Conservation (phyloP, 2,797 vertebrate genomes). For the Dryobates pubescens region DNA sequence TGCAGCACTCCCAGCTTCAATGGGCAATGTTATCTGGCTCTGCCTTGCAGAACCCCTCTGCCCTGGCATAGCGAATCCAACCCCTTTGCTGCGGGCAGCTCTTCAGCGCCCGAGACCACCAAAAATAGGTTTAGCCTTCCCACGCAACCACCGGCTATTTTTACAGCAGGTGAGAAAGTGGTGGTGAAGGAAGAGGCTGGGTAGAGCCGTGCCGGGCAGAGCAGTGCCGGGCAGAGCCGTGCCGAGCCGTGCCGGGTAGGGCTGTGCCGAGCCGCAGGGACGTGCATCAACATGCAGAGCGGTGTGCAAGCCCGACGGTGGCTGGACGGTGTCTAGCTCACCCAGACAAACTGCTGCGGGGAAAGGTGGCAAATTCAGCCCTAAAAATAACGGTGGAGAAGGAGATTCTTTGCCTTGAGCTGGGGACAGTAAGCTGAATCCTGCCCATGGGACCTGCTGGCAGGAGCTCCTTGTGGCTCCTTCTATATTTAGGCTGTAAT, state of each 20-base stretch:
- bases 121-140: neutral
- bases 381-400: neutral
- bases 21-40: rapidly evolving
- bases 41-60: neutral
- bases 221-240: too few species aligned
- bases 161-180: neutral
- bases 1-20: neutral
- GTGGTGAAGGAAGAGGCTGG: neutral
- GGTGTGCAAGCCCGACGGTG: neutral
- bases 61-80: neutral
- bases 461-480: neutral
- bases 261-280: neutral
- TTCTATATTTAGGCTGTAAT: conserved; percentile 5
- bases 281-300: conserved; percentile 45
- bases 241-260: neutral
- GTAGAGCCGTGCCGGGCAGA: neutral
- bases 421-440: neutral
- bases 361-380: neutral
- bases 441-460: neutral
- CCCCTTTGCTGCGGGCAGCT: neutral
- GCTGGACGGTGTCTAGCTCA: conserved; percentile 6
- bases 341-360: neutral
- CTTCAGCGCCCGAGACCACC: neutral
- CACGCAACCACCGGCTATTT: neutral
- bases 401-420: neutral